Evolutionary conservation across 2,113 vertebrate genomes (phyloP).

Genomic region (Sciurus niger): DNA sequence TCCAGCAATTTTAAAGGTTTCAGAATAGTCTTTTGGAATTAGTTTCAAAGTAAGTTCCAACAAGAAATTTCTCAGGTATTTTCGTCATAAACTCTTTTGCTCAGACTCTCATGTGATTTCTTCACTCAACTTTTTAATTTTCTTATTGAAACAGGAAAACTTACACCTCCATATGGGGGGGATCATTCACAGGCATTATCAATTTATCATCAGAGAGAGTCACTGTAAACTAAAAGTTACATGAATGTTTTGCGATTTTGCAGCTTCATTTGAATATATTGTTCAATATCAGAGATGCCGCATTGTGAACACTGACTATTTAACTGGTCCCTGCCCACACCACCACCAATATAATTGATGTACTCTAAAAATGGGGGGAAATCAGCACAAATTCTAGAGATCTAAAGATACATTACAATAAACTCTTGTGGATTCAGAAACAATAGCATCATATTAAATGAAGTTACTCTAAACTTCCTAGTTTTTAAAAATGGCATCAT

Average conservation of each 20-base stretch:
- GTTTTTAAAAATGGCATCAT: not conserved
- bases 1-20: conserved; percentile 20
- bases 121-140: not conserved
- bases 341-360: not conserved
- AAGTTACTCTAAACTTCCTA: not conserved
- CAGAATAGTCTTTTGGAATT: conserved; percentile 19
- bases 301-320: not conserved
- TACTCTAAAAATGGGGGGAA: not conserved
- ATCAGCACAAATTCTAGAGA: not conserved
- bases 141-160: not conserved
- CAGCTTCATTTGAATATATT: not conserved
- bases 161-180: not conserved
- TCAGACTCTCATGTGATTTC: not conserved
- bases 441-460: not conserved
- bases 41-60: conserved; percentile 36
- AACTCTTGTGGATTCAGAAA: not conserved
- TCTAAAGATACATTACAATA: not conserved
- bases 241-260: not conserved
- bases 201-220: not conserved
- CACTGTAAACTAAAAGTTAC: conserved; percentile 3
- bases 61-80: not conserved
- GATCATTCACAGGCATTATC: not conserved
- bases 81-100: conserved; percentile 10
- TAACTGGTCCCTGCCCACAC: not conserved
- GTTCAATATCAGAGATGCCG: not conserved